Evolutionary conservation across 2,797 vertebrate genomes (phyloP).

Genomic region (Botia almorhae): DNA sequence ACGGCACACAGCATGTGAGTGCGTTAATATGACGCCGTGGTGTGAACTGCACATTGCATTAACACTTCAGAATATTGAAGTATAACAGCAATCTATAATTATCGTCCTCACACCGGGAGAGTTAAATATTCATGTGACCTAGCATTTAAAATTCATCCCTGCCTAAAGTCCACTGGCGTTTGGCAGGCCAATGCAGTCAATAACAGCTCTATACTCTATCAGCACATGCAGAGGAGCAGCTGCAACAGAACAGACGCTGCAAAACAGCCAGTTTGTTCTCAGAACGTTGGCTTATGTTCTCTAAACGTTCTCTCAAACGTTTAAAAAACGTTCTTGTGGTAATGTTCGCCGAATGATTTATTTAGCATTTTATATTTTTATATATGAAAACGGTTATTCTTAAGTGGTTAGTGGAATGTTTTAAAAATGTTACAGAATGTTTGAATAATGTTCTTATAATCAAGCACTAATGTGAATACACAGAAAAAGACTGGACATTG

Average conservation of each 20-base stretch:
- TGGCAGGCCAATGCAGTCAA: constrained; percentile 14
- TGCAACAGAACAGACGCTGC: neutral
- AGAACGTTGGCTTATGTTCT: neutral
- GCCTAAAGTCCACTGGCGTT: neutral
- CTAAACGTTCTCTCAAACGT: neutral
- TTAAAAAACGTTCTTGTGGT: no score
- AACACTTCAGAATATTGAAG: neutral
- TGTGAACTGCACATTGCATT: constrained; percentile 11
- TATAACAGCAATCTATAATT: constrained; percentile 28
- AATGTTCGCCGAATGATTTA: no score
- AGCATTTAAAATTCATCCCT: constrained; percentile 2
- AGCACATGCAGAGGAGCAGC: constrained; percentile 1
- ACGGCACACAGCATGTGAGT: constrained; percentile 4
- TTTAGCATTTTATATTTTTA: no score
- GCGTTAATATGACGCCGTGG: constrained; percentile 6
- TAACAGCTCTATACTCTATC: constrained; percentile 21
- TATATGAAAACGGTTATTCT: no score
- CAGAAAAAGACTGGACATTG: no score
- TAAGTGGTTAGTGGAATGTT: no score
- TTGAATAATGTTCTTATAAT: no score
- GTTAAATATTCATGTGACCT: constrained; percentile 49
- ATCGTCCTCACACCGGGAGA: neutral
- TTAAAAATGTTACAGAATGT: no score
- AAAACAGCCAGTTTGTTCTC: neutral
- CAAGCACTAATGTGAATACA: no score